Evolutionary conservation across 1,140 invertebrate species (phyloP).

Genomic region (Carcinoscorpius rotundicauda): DNA sequence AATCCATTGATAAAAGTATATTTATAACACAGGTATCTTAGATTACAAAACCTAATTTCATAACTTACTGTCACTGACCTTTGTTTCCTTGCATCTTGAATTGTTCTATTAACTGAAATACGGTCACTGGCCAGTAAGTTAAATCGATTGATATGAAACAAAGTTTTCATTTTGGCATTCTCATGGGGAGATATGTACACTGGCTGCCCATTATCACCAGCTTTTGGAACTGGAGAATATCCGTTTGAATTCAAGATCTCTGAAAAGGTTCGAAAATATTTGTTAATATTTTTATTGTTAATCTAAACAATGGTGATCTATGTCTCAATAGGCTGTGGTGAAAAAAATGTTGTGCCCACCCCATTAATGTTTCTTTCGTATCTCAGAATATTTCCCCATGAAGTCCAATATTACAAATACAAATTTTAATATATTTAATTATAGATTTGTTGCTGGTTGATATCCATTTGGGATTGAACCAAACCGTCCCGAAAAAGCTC

Average conservation of each 20-base stretch:
- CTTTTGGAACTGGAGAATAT: constrained; percentile 56
- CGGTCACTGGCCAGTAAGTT: constrained; percentile 83
- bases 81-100: constrained; percentile 76
- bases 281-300: too few species aligned
- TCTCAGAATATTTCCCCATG: too few species aligned
- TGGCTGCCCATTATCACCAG: constrained; percentile 64
- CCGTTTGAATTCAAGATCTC: constrained; percentile 71
- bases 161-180: constrained; percentile 56
- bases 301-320: neutral
- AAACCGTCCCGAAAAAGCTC: too few species aligned
- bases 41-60: neutral
- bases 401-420: too few species aligned
- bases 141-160: constrained; percentile 77
- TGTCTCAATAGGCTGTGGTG: neutral
- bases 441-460: too few species aligned
- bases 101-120: constrained; percentile 73
- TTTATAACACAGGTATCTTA: neutral
- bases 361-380: too few species aligned
- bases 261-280: constrained; percentile 26
- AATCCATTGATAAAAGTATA: too few species aligned
- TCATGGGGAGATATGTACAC: constrained; percentile 64
- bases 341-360: too few species aligned
- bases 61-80: constrained; percentile 35
- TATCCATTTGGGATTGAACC: too few species aligned
- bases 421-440: too few species aligned